Conservation (phyloP, 1,140 invertebrate species). For the Achatina immaculata region DNA sequence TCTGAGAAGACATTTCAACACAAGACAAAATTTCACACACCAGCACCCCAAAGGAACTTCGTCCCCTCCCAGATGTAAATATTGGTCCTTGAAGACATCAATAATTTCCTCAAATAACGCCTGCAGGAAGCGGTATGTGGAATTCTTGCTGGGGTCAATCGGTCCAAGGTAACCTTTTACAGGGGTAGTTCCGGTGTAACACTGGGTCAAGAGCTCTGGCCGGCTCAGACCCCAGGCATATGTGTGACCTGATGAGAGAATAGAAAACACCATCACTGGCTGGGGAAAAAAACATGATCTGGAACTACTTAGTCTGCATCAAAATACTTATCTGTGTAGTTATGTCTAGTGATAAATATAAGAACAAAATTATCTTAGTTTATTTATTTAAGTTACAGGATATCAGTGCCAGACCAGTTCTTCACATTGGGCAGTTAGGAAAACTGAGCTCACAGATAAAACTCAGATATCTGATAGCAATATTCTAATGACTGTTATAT, state of each 20-base stretch:
- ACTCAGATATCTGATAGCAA: too few species aligned
- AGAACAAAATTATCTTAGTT: too few species aligned
- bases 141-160: constrained; percentile 68
- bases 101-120: constrained; percentile 67
- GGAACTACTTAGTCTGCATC: too few species aligned
- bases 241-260: constrained; percentile 80
- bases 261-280: not conserved
- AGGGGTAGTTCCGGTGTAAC: constrained; percentile 72
- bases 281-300: too few species aligned
- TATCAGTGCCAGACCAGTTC: too few species aligned
- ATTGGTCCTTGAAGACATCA: constrained; percentile 69
- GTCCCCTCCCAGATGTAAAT: constrained; percentile 83
- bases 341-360: too few species aligned
- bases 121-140: constrained; percentile 67
- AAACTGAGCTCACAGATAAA: too few species aligned
- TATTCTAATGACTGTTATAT: too few species aligned
- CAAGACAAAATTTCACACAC: constrained; percentile 71
- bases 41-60: constrained; percentile 91
- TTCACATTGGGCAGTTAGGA: too few species aligned
- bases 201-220: constrained; percentile 82
- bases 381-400: too few species aligned
- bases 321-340: too few species aligned
- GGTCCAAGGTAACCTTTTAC: constrained; percentile 78
- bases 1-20: not conserved
- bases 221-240: constrained; percentile 85